phyloP scores from a whole-genome alignment of 2,113 vertebrate genomes.

The Ia io region DNA sequence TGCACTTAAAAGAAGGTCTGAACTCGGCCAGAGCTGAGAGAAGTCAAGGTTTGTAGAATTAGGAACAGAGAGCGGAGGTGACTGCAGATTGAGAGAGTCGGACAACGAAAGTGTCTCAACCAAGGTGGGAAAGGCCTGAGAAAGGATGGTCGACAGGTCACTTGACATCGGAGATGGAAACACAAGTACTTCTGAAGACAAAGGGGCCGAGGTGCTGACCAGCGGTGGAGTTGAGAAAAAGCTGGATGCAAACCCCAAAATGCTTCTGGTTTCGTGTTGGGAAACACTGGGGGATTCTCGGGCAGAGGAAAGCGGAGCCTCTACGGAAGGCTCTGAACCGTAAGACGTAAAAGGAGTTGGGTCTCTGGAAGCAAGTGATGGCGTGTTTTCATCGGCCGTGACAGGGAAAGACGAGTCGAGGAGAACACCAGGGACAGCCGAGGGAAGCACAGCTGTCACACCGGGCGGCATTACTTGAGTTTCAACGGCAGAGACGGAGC shows the following conservation, averaged over 20 bases:
- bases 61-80: background rate
- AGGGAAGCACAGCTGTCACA: background rate
- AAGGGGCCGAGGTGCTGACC: conserved; percentile 52
- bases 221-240: conserved; percentile 46
- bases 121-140: conserved; percentile 62
- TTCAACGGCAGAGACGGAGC: conserved; percentile 10
- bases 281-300: background rate
- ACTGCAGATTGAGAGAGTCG: conserved; percentile 21
- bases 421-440: background rate
- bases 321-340: conserved; percentile 48
- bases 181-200: background rate
- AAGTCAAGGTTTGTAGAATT: background rate
- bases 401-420: conserved; percentile 23
- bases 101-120: conserved; percentile 8
- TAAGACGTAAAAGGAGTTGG: background rate
- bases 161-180: conserved; percentile 41
- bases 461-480: accelerated
- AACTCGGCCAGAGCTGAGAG: conserved; percentile 64
- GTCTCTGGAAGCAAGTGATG: accelerated
- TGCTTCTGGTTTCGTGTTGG: background rate
- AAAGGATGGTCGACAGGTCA: conserved; percentile 41
- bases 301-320: conserved; percentile 45
- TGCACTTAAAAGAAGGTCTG: conserved; percentile 36
- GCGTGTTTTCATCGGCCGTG: accelerated
- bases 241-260: conserved; percentile 51